phyloP scores from a whole-genome alignment of 1,140 invertebrate species.

The Ceratina calcarata region DNA sequence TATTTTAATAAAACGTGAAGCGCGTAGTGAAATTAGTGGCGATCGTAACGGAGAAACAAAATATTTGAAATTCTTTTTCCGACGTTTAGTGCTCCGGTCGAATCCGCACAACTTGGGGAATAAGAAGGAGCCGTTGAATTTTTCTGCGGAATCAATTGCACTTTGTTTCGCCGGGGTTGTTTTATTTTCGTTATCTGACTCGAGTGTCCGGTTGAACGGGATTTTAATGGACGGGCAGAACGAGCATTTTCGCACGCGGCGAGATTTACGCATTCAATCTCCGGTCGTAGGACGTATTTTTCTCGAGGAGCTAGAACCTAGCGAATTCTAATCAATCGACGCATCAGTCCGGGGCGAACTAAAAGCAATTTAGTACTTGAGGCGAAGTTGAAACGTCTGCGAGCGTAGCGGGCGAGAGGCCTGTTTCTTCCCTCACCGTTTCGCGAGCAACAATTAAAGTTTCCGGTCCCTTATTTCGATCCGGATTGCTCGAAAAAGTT shows the following conservation, averaged over 20 bases:
- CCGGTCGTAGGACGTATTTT: background rate
- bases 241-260: background rate
- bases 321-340: conserved; percentile 51
- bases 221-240: background rate
- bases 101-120: conserved; percentile 1
- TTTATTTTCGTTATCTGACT: background rate
- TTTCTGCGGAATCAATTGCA: background rate
- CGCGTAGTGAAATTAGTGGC: conserved; percentile 8
- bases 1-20: conserved; percentile 11
- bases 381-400: conserved; percentile 1
- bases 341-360: conserved; percentile 21
- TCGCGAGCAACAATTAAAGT: conserved; percentile 39
- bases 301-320: background rate
- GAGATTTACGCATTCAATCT: background rate
- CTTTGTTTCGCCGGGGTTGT: background rate
- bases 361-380: conserved; percentile 38
- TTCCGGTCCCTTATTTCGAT: conserved; percentile 27
- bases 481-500: conserved; percentile 25
- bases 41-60: background rate
- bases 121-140: background rate
- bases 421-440: conserved; percentile 30
- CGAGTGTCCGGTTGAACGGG: conserved; percentile 1
- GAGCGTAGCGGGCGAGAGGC: background rate
- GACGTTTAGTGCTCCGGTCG: background rate
- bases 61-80: conserved; percentile 1